Conservation (phyloP, 2,888 invertebrate genomes). For the Heterodera filipjevi region DNA sequence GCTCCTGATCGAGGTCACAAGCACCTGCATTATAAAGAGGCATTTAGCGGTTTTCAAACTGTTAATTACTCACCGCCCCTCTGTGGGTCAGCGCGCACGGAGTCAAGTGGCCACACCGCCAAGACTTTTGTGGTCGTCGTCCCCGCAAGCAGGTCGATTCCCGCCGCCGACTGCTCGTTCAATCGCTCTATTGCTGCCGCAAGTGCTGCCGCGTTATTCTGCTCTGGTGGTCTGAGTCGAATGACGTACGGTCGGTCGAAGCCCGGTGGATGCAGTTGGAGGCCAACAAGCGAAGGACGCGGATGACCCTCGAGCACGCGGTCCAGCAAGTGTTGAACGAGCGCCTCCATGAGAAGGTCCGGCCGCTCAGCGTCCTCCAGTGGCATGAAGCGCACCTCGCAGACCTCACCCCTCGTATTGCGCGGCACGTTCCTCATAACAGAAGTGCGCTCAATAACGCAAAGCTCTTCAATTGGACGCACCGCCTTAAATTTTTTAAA, state of each 20-base stretch:
- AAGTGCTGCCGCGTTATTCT: slow-evolving; percentile 16
- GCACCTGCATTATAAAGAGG: too few species aligned
- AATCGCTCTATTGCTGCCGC: slow-evolving; percentile 7
- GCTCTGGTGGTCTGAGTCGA: background rate
- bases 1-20: too few species aligned
- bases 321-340: background rate
- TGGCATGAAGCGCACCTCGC: background rate
- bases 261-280: background rate
- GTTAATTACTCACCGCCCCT: too few species aligned
- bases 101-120: slow-evolving; percentile 12
- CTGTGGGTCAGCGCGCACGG: too few species aligned
- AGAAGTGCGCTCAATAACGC: background rate
- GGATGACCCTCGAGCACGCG: background rate
- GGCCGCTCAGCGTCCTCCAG: background rate
- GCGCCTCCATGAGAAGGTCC: background rate
- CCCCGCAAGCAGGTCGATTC: background rate
- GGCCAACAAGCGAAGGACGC: background rate
- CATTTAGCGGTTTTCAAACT: too few species aligned
- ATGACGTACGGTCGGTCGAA: background rate
- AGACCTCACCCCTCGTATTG: background rate
- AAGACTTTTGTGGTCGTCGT: slow-evolving; percentile 16
- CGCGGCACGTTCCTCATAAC: background rate
- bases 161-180: slow-evolving; percentile 7
- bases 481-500: too few species aligned
- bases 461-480: background rate